Percentiles rank a stretch among this genome's conserved stretches.
Conservation (phyloP, 1,140 invertebrate species). For the Bombus affinis region DNA sequence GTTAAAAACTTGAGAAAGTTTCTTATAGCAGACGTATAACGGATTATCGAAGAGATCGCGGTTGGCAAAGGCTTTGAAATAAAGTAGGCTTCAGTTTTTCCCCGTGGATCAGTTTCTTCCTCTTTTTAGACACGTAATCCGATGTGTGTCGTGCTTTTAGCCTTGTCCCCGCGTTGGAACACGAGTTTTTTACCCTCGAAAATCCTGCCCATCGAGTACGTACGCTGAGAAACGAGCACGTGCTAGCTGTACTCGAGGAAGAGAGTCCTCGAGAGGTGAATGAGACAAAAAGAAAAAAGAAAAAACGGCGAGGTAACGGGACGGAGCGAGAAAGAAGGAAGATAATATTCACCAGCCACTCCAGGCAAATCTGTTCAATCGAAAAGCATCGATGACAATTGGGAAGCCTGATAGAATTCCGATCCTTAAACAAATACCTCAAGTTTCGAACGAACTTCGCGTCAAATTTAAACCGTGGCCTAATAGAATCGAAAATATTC, state of each 20-base stretch:
- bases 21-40: not conserved
- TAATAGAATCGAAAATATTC: slow-evolving; percentile 42
- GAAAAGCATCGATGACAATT: slow-evolving; percentile 43
- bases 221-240: slow-evolving; percentile 67
- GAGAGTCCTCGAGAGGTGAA: slow-evolving; percentile 55
- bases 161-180: slow-evolving; percentile 63
- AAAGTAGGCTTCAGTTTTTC: slow-evolving; percentile 17
- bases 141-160: slow-evolving; percentile 62
- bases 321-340: slow-evolving; percentile 7
- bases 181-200: slow-evolving; percentile 65
- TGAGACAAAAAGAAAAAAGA: slow-evolving; percentile 19
- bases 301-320: not conserved
- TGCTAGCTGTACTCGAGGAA: slow-evolving; percentile 55
- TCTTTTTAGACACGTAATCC: slow-evolving; percentile 53
- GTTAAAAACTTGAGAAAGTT: not conserved
- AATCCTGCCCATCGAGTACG: slow-evolving; percentile 60
- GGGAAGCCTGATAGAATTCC: slow-evolving; percentile 49
- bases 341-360: slow-evolving; percentile 53
- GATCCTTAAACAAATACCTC: slow-evolving; percentile 49
- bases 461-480: not conserved
- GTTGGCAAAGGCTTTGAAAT: not conserved
- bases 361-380: slow-evolving; percentile 38
- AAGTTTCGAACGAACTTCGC: slow-evolving; percentile 32
- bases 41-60: not conserved
- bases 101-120: slow-evolving; percentile 14